phyloP scores from a whole-genome alignment of 2,797 vertebrate species.

The Podarcis lilfordi region DNA sequence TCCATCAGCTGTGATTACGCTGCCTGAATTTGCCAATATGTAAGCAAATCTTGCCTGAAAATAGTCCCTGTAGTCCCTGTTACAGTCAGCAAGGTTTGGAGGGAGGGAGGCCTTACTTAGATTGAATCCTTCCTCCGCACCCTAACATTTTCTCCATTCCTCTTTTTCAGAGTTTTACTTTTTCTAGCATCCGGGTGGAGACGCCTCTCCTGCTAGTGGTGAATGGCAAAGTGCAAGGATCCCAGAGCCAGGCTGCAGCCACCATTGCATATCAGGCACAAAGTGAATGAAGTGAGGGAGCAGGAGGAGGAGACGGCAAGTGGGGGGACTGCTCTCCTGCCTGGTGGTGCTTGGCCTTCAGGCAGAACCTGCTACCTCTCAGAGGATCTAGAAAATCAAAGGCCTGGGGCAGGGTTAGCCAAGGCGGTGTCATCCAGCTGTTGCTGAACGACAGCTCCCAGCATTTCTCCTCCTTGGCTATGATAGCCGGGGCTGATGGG shows the following conservation, averaged over 20 bases:
- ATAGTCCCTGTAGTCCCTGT: background rate
- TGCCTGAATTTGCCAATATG: too few relatives aligned
- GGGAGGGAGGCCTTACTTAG: background rate
- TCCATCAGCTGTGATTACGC: too few relatives aligned
- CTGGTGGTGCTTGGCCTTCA: background rate
- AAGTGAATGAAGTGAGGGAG: constrained; percentile 77
- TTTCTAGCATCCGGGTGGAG: constrained; percentile 90
- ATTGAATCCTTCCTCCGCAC: background rate
- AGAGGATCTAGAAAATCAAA: background rate
- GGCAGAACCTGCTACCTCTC: background rate
- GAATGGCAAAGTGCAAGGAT: constrained; percentile 88
- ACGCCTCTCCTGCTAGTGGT: constrained; percentile 89
- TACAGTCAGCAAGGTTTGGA: background rate
- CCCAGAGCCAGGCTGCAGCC: constrained; percentile 85
- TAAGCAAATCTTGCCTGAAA: too few relatives aligned
- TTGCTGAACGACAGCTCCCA: too few relatives aligned
- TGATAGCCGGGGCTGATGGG: too few relatives aligned
- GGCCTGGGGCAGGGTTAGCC: background rate
- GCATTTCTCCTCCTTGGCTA: too few relatives aligned
- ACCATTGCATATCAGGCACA: constrained; percentile 86
- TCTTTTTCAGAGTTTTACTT: constrained; percentile 82
- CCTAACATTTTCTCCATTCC: background rate
- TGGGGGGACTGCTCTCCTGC: constrained; percentile 1
- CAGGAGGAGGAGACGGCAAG: background rate
- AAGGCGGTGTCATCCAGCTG: too few relatives aligned